Conservation (phyloP, 2,113 vertebrate species). For the Cyphomyrus discorhynchus region DNA sequence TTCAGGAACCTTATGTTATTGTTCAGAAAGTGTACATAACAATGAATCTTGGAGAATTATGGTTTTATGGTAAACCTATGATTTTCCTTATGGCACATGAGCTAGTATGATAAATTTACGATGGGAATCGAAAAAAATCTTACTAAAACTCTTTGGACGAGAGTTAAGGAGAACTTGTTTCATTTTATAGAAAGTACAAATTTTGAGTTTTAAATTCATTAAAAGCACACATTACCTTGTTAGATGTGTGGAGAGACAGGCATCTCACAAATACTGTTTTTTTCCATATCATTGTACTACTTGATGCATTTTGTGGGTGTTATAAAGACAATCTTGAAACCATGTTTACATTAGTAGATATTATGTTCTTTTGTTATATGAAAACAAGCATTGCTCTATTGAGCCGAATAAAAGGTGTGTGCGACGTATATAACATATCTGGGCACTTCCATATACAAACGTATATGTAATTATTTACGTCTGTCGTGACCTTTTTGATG, state of each 20-base stretch:
- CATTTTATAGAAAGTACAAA: not conserved
- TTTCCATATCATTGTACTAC: constrained; percentile 68
- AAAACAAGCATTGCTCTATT: constrained; percentile 7
- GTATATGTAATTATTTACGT: constrained; percentile 14
- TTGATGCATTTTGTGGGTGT: constrained; percentile 72
- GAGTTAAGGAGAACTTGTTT: not conserved
- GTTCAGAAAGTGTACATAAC: not conserved
- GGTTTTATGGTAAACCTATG: not conserved
- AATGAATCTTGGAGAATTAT: not conserved
- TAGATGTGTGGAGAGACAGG: constrained; percentile 50
- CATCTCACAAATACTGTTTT: constrained; percentile 51
- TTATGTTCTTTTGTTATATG: constrained; percentile 16
- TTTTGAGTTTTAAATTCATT: constrained; percentile 9
- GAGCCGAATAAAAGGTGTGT: constrained; percentile 13
- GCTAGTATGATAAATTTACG: constrained; percentile 1
- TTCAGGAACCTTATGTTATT: not conserved
- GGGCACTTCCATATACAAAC: constrained; percentile 18
- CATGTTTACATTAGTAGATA: constrained; percentile 70
- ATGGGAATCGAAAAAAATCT: not conserved
- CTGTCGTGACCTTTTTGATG: constrained; percentile 22
- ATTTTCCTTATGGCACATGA: not conserved
- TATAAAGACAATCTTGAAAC: constrained; percentile 71
- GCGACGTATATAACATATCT: constrained; percentile 18
- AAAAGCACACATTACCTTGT: constrained; percentile 56
- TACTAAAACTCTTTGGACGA: not conserved